Evolutionary conservation across 2,113 vertebrate genomes (phyloP).

Genomic region (Cathartes aura): DNA sequence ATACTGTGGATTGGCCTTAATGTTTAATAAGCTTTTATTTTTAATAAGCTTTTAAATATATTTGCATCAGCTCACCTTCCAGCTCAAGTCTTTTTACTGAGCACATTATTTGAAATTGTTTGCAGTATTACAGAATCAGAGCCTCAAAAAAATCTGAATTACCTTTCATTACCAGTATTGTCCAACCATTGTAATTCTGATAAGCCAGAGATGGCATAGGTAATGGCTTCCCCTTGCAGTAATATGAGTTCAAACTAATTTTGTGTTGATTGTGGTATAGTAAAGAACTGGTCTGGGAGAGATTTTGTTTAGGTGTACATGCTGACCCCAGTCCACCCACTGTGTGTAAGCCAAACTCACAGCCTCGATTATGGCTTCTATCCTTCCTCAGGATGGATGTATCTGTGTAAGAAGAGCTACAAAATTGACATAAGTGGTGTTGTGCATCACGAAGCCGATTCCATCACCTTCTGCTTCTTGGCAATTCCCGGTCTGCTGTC

Average conservation of each 20-base stretch:
- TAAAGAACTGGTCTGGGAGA: not conserved
- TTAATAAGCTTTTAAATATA: not conserved
- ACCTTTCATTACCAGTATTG: not conserved
- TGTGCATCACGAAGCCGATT: rapidly evolving
- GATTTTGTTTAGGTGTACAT: not conserved
- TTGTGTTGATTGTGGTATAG: not conserved
- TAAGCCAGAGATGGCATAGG: not conserved
- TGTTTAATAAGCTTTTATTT: not conserved
- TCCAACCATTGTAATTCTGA: not conserved
- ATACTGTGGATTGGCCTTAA: not conserved
- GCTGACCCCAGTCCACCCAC: not conserved
- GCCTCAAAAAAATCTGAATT: not conserved
- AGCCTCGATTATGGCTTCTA: not conserved
- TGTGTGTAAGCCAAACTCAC: not conserved
- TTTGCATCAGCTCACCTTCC: not conserved
- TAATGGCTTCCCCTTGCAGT: not conserved
- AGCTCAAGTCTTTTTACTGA: not conserved
- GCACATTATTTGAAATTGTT: not conserved
- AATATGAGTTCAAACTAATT: not conserved
- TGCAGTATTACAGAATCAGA: not conserved
- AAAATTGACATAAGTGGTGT: not conserved
- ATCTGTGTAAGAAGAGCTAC: not conserved
- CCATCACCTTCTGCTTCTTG: not conserved
- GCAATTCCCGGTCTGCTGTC: not conserved
- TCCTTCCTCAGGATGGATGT: not conserved